A percentile compares a stretch with the other conserved stretches of the same genome.
These are phyloP conservation scores for Typhlomys cinereus DNA, from an alignment of 2,113 vertebrate genomes.

Conservation along the genomic window DNA sequence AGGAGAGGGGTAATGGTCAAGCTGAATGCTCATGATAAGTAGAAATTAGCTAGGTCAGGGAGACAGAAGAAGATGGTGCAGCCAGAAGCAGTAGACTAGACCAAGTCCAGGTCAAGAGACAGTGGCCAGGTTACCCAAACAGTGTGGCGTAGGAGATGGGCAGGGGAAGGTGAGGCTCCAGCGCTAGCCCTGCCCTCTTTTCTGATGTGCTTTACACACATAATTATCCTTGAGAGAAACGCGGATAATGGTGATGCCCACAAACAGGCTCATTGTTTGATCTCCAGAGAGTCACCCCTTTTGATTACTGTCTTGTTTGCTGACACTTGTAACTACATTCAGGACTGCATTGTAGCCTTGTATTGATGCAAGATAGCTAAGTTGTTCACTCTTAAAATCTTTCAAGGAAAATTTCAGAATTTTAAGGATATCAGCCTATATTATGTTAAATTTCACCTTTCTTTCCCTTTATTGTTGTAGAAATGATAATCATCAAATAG, in stretches of 20 bases:
- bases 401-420: slow-evolving; percentile 21
- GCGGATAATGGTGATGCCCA: not conserved
- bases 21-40: slow-evolving; percentile 1
- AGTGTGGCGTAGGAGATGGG: not conserved
- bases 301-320: slow-evolving; percentile 56
- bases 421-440: slow-evolving; percentile 23
- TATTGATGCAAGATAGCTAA: not conserved
- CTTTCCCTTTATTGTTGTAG: not conserved
- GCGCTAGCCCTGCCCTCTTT: not conserved
- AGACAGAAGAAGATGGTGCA: slow-evolving; percentile 2
- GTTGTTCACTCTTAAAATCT: slow-evolving; percentile 1
- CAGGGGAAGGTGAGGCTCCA: not conserved
- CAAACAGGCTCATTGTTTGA: slow-evolving; percentile 45
- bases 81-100: not conserved
- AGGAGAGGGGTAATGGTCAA: slow-evolving; percentile 2
- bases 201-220: slow-evolving; percentile 36
- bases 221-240: slow-evolving; percentile 53
- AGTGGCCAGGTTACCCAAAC: not conserved
- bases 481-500: slow-evolving; percentile 23
- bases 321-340: slow-evolving; percentile 46
- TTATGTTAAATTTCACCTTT: not conserved
- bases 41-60: slow-evolving; percentile 15
- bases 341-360: not conserved
- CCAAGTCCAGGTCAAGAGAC: not conserved
- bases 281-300: slow-evolving; percentile 59